Percentiles rank a stretch among this genome's conserved stretches.
Conservation (phyloP, 1,140 invertebrate species). For the Procambarus virginalis region DNA sequence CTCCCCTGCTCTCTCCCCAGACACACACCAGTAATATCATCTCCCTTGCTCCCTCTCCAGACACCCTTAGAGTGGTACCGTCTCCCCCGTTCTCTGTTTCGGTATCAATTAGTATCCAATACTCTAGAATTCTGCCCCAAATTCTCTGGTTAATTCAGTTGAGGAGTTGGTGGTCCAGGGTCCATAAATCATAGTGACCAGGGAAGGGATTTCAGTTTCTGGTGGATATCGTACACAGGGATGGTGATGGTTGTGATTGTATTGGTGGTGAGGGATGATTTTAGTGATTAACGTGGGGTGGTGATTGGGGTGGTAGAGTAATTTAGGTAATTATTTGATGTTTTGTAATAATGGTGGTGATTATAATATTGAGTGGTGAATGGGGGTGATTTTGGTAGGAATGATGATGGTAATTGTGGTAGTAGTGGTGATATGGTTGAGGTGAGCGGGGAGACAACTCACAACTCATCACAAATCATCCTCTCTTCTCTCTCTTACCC, state of each 20-base stretch:
- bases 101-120: slow-evolving; percentile 41
- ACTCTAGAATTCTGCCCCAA: slow-evolving; percentile 12
- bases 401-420: too few relatives aligned
- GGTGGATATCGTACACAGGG: not conserved
- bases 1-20: too few relatives aligned
- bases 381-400: not conserved
- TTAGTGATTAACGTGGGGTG: not conserved
- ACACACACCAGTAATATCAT: too few relatives aligned
- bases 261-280: not conserved
- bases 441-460: too few relatives aligned
- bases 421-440: too few relatives aligned
- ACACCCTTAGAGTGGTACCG: not conserved
- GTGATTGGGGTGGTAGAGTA: not conserved
- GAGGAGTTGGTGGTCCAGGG: slow-evolving; percentile 1
- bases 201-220: not conserved
- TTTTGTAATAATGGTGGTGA: not conserved
- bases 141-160: slow-evolving; percentile 42
- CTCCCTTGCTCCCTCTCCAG: not conserved
- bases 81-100: slow-evolving; percentile 8
- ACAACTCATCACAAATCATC: too few relatives aligned
- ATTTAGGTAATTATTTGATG: not conserved
- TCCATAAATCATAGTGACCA: slow-evolving; percentile 35
- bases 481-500: too few relatives aligned
- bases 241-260: not conserved
- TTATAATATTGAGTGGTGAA: too few relatives aligned